Evolutionary conservation across 2,113 vertebrate genomes (phyloP).

Genomic region (Peromyscus maniculatus): DNA sequence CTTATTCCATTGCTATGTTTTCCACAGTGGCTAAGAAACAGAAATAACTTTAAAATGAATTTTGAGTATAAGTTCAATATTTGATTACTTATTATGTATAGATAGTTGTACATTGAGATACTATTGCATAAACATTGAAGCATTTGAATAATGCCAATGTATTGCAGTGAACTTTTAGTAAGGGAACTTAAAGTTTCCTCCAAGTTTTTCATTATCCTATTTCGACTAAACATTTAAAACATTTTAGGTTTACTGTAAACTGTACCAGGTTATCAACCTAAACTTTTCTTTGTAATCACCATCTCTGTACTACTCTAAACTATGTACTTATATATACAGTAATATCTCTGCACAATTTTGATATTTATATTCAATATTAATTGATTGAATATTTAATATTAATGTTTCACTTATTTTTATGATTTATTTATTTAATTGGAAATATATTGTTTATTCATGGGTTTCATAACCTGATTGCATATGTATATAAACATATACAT

Average conservation of each 20-base stretch:
- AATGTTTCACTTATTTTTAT: not conserved
- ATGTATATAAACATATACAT: not conserved
- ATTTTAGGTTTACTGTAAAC: not conserved
- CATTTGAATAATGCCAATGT: not conserved
- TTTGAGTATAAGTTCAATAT: not conserved
- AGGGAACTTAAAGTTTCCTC: not conserved
- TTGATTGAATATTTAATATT: too few relatives aligned
- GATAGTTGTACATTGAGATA: not conserved
- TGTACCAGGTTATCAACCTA: not conserved
- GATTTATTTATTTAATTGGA: not conserved
- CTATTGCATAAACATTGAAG: not conserved
- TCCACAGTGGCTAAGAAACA: not conserved
- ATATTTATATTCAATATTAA: conserved; percentile 13
- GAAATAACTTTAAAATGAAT: not conserved
- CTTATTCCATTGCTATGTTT: not conserved
- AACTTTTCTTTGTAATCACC: not conserved
- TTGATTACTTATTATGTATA: not conserved
- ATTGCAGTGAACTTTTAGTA: not conserved
- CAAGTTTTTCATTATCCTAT: not conserved
- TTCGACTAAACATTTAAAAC: not conserved
- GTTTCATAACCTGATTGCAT: not conserved
- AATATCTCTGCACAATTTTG: not conserved
- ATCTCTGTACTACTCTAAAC: not conserved
- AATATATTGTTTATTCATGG: not conserved
- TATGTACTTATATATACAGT: not conserved